Conservation (phyloP, 2,113 vertebrate genomes). For the Burhinus bistriatus region DNA sequence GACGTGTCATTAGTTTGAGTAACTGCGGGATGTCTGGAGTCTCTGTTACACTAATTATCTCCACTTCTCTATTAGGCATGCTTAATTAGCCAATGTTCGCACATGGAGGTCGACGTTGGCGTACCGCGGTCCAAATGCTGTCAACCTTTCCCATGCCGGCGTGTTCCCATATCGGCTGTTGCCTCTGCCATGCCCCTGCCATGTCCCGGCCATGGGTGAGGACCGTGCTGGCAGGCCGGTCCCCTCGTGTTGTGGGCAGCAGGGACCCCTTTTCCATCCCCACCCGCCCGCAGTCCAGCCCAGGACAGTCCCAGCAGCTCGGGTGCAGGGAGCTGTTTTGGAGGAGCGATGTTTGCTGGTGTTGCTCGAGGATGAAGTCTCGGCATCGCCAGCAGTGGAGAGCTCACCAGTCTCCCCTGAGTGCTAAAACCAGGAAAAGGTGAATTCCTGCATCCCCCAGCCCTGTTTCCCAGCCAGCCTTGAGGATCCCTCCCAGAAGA, state of each 20-base stretch:
- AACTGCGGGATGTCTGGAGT: neutral
- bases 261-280: neutral
- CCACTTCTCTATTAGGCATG: conserved; percentile 29
- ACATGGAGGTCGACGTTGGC: neutral
- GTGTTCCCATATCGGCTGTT: neutral
- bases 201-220: accelerated
- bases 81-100: conserved; percentile 49
- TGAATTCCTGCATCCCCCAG: neutral
- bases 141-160: accelerated
- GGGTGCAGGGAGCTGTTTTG: neutral
- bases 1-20: neutral
- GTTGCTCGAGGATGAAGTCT: neutral
- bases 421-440: neutral
- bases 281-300: neutral
- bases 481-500: neutral
- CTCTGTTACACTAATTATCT: conserved; percentile 20
- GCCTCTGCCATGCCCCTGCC: neutral
- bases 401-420: neutral
- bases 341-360: accelerated
- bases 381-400: accelerated
- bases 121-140: neutral
- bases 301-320: neutral
- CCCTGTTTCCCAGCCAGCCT: neutral
- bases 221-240: accelerated
- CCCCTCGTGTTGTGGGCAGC: neutral